These are phyloP conservation scores for Pseudococcus viburni DNA, from an alignment of 2,888 invertebrate genomes.

Conservation along the genomic window DNA sequence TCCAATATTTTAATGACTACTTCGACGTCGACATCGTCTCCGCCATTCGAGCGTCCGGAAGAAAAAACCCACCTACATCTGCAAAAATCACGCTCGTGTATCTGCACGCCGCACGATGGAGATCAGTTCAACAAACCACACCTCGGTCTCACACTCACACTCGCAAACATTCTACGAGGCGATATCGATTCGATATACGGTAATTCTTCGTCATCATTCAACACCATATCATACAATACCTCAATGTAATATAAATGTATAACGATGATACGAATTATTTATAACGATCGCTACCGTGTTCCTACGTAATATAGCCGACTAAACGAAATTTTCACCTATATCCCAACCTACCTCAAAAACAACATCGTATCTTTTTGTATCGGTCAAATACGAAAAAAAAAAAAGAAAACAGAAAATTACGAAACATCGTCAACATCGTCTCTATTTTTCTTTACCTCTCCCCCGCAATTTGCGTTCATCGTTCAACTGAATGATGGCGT, in stretches of 20 bases:
- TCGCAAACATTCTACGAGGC: neutral
- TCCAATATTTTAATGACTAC: slow-evolving; percentile 7
- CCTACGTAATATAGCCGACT: neutral
- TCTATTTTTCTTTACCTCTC: neutral
- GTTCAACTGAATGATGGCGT: neutral
- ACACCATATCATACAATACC: neutral
- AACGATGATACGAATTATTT: neutral
- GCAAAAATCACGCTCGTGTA: neutral
- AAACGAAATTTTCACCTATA: neutral
- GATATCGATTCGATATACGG: neutral
- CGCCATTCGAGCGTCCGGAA: neutral
- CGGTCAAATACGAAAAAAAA: neutral
- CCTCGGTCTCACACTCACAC: neutral
- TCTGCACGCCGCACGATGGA: neutral
- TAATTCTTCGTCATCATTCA: neutral
- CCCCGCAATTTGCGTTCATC: neutral
- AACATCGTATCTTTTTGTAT: neutral
- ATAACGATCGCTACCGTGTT: neutral
- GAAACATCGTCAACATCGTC: neutral
- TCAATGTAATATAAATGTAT: no score
- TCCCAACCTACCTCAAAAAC: neutral
- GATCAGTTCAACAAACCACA: neutral
- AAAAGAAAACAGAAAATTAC: neutral
- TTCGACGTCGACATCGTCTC: neutral
- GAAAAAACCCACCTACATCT: neutral